Evolutionary conservation across 2,797 vertebrate species (phyloP), one percentile per base, ranked within the genome.

Genomic region (Alca torda): DNA sequence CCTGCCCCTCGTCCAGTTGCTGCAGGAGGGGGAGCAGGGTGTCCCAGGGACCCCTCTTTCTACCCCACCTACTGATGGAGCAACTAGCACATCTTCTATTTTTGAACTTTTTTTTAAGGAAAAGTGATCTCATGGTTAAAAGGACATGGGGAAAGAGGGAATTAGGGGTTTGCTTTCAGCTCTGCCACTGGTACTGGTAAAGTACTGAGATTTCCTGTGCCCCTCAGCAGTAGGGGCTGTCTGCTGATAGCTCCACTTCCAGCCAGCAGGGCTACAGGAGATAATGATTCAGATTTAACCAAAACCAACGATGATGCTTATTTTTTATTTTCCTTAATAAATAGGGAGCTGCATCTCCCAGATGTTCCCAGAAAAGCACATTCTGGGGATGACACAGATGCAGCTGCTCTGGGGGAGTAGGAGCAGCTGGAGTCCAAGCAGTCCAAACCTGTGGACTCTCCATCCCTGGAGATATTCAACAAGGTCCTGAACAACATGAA

Each of bases 61-160:
- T 45, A 67, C 53, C n/a, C 46, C 13, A 35, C 11, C 25, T 48
- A 9, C 26, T 10, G 31, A 17, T 14, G 26, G 28, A 84, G 9
- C 10, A 54, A 14, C 31, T 16, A 26, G 39, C 3, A 1, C 39
- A 16, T 16, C 46, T 48, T 35, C 19, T 1, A 4, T 5, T 31
- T 53, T 41, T 39, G 13, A 19, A 18, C 9, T 8, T 37, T 48
- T 37, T 63, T 30, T 37, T 80, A 25, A 39, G 16, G 56, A 56
- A 63, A 81, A 56, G 35, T 28, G 48, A 11, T 33, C 25, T 76
- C 18, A 2, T 23, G 48, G 33, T 41, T 69, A 56, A 25, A 63
- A 74, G 48, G 13, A 30, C 10, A 3, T 0, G 10, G 19, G 54
- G 60, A 74, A 41, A 0, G 30, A 68, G 7, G 60, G 48, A 68